Percentiles rank a stretch among this genome's conserved stretches.
These are phyloP conservation scores for Spheniscus mendiculus DNA, from an alignment of 2,113 vertebrate species.

Conservation along the genomic window DNA sequence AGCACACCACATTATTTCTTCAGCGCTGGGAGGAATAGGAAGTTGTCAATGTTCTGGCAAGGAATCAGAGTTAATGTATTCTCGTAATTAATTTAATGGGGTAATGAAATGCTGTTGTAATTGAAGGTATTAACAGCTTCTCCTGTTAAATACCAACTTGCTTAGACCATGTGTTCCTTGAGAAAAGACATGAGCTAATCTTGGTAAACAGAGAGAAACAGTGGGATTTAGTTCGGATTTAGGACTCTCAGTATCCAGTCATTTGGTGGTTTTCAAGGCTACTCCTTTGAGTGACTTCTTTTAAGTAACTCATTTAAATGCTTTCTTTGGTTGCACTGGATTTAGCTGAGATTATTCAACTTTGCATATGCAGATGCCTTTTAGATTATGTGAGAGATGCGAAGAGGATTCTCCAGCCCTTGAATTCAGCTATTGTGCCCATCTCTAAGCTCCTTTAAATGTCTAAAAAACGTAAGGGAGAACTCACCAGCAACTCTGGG, in stretches of 20 bases:
- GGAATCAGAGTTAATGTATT: constrained; percentile 10
- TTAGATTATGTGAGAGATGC: neutral
- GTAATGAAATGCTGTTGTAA: constrained; percentile 61
- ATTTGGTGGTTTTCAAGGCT: neutral
- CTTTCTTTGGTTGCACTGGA: neutral
- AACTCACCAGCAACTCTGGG: neutral
- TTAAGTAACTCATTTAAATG: constrained; percentile 12
- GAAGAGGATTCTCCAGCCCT: neutral
- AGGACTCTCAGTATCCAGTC: neutral
- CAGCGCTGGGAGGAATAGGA: neutral
- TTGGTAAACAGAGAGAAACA: constrained; percentile 41
- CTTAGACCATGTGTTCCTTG: neutral
- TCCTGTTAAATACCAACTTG: constrained; percentile 40
- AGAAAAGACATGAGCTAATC: constrained; percentile 35
- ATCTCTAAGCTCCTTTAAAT: neutral
- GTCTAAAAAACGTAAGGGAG: neutral
- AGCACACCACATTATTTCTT: neutral
- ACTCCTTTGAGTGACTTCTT: neutral
- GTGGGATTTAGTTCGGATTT: neutral
- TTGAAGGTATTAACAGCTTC: constrained; percentile 59
- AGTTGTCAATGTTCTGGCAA: constrained; percentile 5
- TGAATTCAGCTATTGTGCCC: neutral
- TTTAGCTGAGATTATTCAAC: constrained; percentile 28
- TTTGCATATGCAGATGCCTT: constrained; percentile 13
- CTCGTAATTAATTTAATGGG: constrained; percentile 29